Conservation (phyloP, 2,113 vertebrate species). For the Microcebus tavaratra region DNA sequence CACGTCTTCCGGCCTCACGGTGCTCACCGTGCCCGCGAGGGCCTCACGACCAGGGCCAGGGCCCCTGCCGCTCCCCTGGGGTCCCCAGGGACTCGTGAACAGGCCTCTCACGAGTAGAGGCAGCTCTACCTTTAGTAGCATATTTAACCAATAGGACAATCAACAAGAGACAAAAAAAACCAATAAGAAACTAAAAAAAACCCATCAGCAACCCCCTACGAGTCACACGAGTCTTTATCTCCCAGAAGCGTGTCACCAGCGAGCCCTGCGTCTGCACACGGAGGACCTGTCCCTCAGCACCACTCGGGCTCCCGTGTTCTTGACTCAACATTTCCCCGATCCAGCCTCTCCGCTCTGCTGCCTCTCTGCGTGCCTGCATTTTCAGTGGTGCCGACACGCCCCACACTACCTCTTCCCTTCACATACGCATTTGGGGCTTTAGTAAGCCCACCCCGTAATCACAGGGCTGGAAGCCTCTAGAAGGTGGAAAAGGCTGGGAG, state of each 20-base stretch:
- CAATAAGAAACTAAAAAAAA: accelerated
- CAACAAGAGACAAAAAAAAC: background rate
- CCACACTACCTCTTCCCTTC: accelerated
- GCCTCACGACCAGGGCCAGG: accelerated
- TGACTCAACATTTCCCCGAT: accelerated
- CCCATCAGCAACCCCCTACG: accelerated
- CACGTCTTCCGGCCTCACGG: accelerated
- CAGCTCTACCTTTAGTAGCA: accelerated
- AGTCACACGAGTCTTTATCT: background rate
- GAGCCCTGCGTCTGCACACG: accelerated
- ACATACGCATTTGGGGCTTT: accelerated
- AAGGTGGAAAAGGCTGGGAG: background rate
- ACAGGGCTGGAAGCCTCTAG: accelerated
- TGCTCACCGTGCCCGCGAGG: accelerated
- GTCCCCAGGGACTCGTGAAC: background rate
- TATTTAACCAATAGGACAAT: background rate
- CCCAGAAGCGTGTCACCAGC: accelerated
- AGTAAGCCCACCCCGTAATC: accelerated
- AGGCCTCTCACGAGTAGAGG: background rate
- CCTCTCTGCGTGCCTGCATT: accelerated
- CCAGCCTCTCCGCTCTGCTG: accelerated
- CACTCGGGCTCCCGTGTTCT: accelerated
- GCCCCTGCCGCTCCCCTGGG: background rate
- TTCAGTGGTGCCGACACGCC: accelerated
- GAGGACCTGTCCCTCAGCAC: accelerated